phyloP scores from a whole-genome alignment of 2,888 invertebrate genomes.

The Drosophila falleni region DNA sequence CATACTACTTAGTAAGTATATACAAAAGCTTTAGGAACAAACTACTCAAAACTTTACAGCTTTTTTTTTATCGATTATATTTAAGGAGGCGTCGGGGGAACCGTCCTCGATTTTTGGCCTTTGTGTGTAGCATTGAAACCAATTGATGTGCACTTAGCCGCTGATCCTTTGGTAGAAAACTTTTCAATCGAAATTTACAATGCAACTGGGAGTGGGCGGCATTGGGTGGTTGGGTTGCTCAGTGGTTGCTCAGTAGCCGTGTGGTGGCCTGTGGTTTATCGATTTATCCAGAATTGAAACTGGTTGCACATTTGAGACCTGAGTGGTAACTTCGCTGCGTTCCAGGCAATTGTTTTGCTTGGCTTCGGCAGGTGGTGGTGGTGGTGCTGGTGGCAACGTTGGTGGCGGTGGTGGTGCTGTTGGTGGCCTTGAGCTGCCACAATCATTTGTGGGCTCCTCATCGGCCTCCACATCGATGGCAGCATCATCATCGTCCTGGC shows the following conservation, averaged over 20 bases:
- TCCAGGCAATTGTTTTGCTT: slow-evolving; percentile 55
- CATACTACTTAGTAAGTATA: slow-evolving; percentile 45
- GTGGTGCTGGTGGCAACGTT: slow-evolving; percentile 15
- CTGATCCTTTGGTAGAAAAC: slow-evolving; percentile 48
- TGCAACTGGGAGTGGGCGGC: slow-evolving; percentile 45
- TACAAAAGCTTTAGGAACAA: slow-evolving; percentile 76
- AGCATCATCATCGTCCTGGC: slow-evolving; percentile 71
- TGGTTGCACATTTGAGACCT: slow-evolving; percentile 26
- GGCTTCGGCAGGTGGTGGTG: not conserved
- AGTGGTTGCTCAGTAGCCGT: not conserved
- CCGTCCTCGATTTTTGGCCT: slow-evolving; percentile 43
- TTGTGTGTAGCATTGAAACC: slow-evolving; percentile 65
- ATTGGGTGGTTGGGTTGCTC: slow-evolving; percentile 6
- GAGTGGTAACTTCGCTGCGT: slow-evolving; percentile 44
- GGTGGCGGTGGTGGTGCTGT: slow-evolving; percentile 19
- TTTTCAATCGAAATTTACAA: slow-evolving; percentile 60
- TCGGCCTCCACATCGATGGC: slow-evolving; percentile 84
- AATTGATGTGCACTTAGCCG: slow-evolving; percentile 67
- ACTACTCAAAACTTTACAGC: slow-evolving; percentile 72
- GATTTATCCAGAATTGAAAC: slow-evolving; percentile 55
- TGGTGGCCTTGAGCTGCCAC: slow-evolving; percentile 21
- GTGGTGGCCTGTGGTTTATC: slow-evolving; percentile 54
- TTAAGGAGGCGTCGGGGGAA: slow-evolving; percentile 31
- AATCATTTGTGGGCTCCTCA: slow-evolving; percentile 66
- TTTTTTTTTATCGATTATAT: slow-evolving; percentile 58